Percentiles rank a stretch among this genome's conserved stretches.
Conservation (phyloP, 2,113 vertebrate species). For the Tenrec ecaudatus region DNA sequence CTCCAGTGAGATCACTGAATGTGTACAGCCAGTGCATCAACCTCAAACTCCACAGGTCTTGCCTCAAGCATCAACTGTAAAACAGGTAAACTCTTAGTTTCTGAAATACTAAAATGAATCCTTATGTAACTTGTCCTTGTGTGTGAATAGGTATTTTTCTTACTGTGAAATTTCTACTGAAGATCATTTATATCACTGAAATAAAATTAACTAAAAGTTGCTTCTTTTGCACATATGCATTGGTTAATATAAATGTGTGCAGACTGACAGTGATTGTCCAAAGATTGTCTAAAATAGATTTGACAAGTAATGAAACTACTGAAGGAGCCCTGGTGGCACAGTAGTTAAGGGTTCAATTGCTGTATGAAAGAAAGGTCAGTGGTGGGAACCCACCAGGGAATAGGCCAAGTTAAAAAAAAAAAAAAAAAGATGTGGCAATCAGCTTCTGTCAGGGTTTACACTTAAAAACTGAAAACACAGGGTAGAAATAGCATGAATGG, state of each 20-base stretch:
- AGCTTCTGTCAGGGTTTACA: too few relatives aligned
- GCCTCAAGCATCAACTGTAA: slow-evolving; percentile 86
- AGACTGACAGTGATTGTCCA: background rate
- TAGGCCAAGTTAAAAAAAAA: too few relatives aligned
- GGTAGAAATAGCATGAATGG: too few relatives aligned
- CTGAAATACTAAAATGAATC: slow-evolving; percentile 8
- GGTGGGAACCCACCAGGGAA: too few relatives aligned
- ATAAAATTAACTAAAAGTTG: slow-evolving; percentile 15
- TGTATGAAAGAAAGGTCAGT: too few relatives aligned
- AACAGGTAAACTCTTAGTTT: slow-evolving; percentile 85
- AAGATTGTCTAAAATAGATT: slow-evolving; percentile 35
- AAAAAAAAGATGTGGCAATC: too few relatives aligned
- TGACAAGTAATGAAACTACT: slow-evolving; percentile 3
- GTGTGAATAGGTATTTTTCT: slow-evolving; percentile 48
- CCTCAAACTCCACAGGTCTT: slow-evolving; percentile 83
- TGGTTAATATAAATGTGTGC: slow-evolving; percentile 38
- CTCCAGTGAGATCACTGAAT: slow-evolving; percentile 80
- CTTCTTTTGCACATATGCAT: background rate
- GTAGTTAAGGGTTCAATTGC: too few relatives aligned
- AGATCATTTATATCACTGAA: slow-evolving; percentile 31
- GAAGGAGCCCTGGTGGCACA: too few relatives aligned
- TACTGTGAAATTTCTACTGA: slow-evolving; percentile 48
- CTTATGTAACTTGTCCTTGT: slow-evolving; percentile 53
- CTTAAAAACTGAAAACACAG: too few relatives aligned
- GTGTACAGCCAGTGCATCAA: slow-evolving; percentile 83